These are phyloP conservation scores for Sylvilagus floridanus DNA, from an alignment of 2,797 vertebrate species.

Conservation along the genomic window DNA sequence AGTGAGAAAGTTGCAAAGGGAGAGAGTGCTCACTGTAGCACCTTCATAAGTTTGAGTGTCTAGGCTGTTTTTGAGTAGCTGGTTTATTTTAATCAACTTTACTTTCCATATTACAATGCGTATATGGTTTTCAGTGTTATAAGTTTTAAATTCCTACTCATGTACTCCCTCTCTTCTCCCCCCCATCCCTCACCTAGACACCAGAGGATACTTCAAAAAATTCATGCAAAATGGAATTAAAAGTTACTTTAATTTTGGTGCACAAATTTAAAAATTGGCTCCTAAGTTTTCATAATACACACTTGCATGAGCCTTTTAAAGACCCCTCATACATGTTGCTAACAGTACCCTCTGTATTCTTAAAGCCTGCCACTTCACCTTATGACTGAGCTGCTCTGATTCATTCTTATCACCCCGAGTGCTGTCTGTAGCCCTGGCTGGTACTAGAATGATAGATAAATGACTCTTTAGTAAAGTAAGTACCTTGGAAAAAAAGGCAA, in stretches of 20 bases:
- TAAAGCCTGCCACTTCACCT: neutral
- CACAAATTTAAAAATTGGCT: too few species aligned
- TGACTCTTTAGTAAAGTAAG: neutral
- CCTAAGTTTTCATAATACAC: too few species aligned
- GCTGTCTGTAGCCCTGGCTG: neutral
- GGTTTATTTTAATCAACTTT: neutral
- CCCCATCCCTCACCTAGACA: too few species aligned
- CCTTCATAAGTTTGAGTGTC: neutral
- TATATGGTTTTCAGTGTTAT: neutral
- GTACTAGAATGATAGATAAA: neutral
- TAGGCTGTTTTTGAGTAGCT: neutral
- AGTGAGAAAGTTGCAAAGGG: neutral
- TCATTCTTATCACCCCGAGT: neutral
- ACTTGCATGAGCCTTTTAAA: too few species aligned
- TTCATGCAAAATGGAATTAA: too few species aligned
- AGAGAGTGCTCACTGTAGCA: neutral
- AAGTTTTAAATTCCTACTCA: neutral
- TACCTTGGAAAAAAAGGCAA: neutral
- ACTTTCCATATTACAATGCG: neutral
- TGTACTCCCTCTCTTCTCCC: fast-evolving
- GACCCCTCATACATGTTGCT: neutral
- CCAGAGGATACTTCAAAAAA: too few species aligned
- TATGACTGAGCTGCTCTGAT: neutral
- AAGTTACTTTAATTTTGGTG: too few species aligned
- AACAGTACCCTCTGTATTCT: neutral